Evolutionary conservation across 2,797 vertebrate species (phyloP).

Genomic region (Lerista edwardsae): DNA sequence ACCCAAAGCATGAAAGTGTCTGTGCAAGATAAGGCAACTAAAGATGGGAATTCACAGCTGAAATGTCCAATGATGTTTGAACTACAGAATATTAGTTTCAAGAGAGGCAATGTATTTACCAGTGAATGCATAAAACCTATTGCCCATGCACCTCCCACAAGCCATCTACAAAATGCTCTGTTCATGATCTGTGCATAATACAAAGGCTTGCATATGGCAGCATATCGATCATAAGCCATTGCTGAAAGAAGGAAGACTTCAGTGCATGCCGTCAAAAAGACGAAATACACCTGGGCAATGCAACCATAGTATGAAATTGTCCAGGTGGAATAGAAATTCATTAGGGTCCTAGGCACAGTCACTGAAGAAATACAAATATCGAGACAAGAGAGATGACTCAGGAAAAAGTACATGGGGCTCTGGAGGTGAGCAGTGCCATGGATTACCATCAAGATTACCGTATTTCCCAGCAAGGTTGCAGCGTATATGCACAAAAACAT

Average conservation of each 20-base stretch:
- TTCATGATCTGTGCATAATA: slow-evolving; percentile 50
- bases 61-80: slow-evolving; percentile 57
- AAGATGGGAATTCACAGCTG: slow-evolving; percentile 55
- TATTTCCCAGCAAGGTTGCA: slow-evolving; percentile 52
- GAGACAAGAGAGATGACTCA: slow-evolving; percentile 59
- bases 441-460: slow-evolving; percentile 53
- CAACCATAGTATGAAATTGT: slow-evolving; percentile 55
- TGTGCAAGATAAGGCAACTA: slow-evolving; percentile 43
- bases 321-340: slow-evolving; percentile 40
- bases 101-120: slow-evolving; percentile 41
- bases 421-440: slow-evolving; percentile 36
- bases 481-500: slow-evolving; percentile 51
- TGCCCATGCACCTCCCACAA: slow-evolving; percentile 48
- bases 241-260: slow-evolving; percentile 55
- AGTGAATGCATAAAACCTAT: slow-evolving; percentile 48
- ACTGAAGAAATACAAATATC: slow-evolving; percentile 60
- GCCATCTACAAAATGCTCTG: slow-evolving; percentile 18
- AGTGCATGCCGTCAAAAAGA: slow-evolving; percentile 44
- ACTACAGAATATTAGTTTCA: slow-evolving; percentile 53
- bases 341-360: slow-evolving; percentile 61
- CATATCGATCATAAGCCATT: slow-evolving; percentile 62
- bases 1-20: slow-evolving; percentile 45
- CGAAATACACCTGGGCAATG: slow-evolving; percentile 52
- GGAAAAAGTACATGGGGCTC: slow-evolving; percentile 67
- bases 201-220: slow-evolving; percentile 53